Evolutionary conservation across 2,888 invertebrate genomes (phyloP).

Genomic region (Brachylomia viminalis): DNA sequence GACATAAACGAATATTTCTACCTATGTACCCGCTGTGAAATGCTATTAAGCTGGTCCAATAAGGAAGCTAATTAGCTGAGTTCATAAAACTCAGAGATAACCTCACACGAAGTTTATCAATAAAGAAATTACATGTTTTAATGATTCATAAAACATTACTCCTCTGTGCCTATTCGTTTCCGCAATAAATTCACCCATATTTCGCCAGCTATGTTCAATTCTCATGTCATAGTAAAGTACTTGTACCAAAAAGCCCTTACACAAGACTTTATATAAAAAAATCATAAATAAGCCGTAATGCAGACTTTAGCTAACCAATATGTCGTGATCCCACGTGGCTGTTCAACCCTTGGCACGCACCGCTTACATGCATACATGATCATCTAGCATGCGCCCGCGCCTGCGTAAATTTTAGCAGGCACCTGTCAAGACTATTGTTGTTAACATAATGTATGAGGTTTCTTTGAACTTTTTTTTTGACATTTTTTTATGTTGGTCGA

Average conservation of each 20-base stretch:
- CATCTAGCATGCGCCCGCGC: slow-evolving; percentile 1
- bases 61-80: slow-evolving; percentile 11
- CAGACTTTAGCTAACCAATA: slow-evolving; percentile 21
- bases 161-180: slow-evolving; percentile 7
- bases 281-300: background rate
- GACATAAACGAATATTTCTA: background rate
- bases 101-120: slow-evolving; percentile 12
- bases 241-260: background rate
- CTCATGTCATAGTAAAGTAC: too few relatives aligned
- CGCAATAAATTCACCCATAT: too few relatives aligned
- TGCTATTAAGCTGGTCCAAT: background rate
- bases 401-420: slow-evolving; percentile 1
- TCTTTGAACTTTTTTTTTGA: background rate
- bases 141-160: slow-evolving; percentile 15
- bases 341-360: slow-evolving; percentile 39
- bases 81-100: slow-evolving; percentile 3
- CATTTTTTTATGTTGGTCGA: too few relatives aligned
- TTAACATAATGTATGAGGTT: background rate
- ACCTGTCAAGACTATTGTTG: background rate
- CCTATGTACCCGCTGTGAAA: background rate
- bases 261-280: background rate
- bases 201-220: too few relatives aligned
- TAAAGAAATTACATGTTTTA: slow-evolving; percentile 10
- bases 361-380: slow-evolving; percentile 32
- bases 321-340: slow-evolving; percentile 3